Evolutionary conservation across 2,888 invertebrate species (phyloP).

Genomic region (Mantis religiosa): DNA sequence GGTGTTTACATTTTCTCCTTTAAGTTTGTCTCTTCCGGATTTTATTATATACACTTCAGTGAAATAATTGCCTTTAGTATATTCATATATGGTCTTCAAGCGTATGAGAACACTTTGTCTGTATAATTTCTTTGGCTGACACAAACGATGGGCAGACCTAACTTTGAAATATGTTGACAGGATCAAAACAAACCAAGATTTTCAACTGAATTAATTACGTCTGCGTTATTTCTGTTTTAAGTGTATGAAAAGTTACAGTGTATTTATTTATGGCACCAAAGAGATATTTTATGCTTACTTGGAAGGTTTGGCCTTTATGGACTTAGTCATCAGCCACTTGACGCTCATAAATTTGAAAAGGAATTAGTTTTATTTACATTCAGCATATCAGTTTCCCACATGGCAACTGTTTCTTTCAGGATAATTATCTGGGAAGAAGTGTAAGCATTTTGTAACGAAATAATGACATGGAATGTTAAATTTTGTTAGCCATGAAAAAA

Average conservation of each 20-base stretch:
- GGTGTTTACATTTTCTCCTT: not conserved
- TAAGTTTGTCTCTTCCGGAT: not conserved
- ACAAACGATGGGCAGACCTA: not conserved
- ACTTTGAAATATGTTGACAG: not conserved
- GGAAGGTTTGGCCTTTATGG: not conserved
- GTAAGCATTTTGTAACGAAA: too few species aligned
- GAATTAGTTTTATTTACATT: not conserved
- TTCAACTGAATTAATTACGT: not conserved
- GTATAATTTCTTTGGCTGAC: not conserved
- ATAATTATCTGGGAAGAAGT: too few species aligned
- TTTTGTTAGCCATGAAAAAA: too few species aligned
- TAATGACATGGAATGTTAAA: too few species aligned
- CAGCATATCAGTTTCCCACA: not conserved
- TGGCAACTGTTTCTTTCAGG: not conserved
- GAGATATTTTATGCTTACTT: not conserved
- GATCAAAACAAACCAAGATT: not conserved
- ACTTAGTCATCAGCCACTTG: not conserved
- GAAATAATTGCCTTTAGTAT: not conserved
- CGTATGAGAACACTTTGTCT: not conserved
- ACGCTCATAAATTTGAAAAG: not conserved
- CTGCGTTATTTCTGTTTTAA: not conserved
- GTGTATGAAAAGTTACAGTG: not conserved
- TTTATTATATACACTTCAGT: not conserved
- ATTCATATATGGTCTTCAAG: not conserved
- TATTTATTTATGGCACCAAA: too few species aligned